A percentile compares a stretch with the other conserved stretches of the same genome.
phyloP scores from a whole-genome alignment of 2,113 vertebrate genomes.

The Anthoscopus minutus region DNA sequence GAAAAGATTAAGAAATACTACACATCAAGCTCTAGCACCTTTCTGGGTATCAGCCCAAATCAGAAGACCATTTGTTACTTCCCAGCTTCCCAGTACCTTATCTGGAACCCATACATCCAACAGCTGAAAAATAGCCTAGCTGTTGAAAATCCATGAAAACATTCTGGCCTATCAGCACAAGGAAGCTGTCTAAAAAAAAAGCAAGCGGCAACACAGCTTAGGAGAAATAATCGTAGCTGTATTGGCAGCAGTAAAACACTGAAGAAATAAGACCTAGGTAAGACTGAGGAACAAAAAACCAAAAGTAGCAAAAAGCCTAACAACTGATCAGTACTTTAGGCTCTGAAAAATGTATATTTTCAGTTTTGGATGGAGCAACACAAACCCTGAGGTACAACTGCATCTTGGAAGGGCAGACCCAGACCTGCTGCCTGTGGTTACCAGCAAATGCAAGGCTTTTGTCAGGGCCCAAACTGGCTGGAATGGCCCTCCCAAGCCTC shows the following conservation, averaged over 20 bases:
- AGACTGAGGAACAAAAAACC: background rate
- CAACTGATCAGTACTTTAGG: background rate
- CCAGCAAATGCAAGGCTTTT: background rate
- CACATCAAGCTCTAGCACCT: background rate
- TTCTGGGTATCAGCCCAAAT: background rate
- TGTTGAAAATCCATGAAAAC: background rate
- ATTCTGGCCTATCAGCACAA: background rate
- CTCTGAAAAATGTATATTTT: background rate
- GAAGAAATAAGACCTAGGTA: background rate
- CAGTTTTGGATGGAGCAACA: background rate
- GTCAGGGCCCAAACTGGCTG: background rate
- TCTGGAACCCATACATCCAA: background rate
- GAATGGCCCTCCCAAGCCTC: no score
- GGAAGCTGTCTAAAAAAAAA: background rate
- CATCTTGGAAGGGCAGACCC: background rate
- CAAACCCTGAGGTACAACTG: background rate
- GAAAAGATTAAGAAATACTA: background rate
- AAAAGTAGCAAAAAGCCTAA: background rate
- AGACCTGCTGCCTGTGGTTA: background rate
- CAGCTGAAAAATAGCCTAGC: background rate
- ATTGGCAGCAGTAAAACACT: background rate
- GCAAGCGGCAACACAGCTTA: background rate
- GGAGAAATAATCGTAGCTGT: background rate
- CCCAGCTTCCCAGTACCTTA: background rate
- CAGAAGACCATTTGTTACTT: conserved; percentile 35